Percentiles rank a stretch among this genome's conserved stretches.
These are phyloP conservation scores for Leptinotarsa peninsularis DNA, from an alignment of 2,888 invertebrate genomes.

Conservation along the genomic window DNA sequence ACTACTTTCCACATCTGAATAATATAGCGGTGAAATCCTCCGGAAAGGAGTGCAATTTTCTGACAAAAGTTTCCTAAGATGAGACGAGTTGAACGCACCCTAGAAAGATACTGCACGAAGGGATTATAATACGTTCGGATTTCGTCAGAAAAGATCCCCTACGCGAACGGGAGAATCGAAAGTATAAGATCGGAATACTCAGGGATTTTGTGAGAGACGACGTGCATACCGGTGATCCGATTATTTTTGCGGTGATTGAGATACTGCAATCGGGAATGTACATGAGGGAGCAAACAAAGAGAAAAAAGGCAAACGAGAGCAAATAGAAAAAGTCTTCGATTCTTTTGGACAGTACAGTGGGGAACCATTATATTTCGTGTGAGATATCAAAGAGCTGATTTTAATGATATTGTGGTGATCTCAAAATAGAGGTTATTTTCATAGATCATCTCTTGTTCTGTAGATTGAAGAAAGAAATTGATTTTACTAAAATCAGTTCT, in stretches of 20 bases:
- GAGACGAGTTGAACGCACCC: background rate
- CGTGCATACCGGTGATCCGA: background rate
- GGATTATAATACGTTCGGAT: constrained; percentile 15
- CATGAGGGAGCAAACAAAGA: too few species aligned
- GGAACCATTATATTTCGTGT: too few species aligned
- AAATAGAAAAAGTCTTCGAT: too few species aligned
- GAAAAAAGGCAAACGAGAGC: too few species aligned
- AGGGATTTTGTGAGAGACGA: background rate
- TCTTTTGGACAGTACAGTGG: too few species aligned
- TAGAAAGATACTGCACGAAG: constrained; percentile 6
- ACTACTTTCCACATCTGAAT: constrained; percentile 5
- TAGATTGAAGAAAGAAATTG: too few species aligned
- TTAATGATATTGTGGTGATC: too few species aligned
- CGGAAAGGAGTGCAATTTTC: constrained; percentile 13
- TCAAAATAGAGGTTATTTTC: too few species aligned
- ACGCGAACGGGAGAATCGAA: background rate
- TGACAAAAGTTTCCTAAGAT: constrained; percentile 6
- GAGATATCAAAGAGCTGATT: too few species aligned
- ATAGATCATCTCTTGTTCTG: too few species aligned
- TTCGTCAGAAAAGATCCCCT: constrained; percentile 7
- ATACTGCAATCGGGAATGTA: too few species aligned
- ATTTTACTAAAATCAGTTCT: too few species aligned
- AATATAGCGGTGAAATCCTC: constrained; percentile 4
- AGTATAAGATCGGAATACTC: background rate
- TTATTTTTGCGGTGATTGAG: background rate